These are phyloP conservation scores for Porites divaricata DNA, from an alignment of 92 coral and sea anemone species.

Conservation along the genomic window DNA sequence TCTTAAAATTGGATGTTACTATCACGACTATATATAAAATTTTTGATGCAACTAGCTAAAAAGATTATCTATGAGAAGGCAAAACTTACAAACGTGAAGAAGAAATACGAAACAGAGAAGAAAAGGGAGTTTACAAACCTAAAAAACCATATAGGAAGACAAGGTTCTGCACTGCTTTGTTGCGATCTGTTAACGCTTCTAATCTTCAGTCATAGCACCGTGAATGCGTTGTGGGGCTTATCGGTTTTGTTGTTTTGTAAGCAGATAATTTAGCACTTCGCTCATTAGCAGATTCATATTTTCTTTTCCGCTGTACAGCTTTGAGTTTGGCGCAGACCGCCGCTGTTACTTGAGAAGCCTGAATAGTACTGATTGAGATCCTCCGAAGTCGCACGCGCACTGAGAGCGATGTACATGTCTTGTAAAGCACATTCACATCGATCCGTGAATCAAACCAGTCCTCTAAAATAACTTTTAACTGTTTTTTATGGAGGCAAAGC, in stretches of 20 bases:
- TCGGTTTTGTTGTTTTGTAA: neutral
- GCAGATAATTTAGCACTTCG: slow-evolving; percentile 19
- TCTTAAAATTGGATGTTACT: too few relatives aligned
- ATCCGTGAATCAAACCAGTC: neutral
- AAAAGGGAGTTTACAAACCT: neutral
- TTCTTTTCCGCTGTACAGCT: slow-evolving; percentile 18
- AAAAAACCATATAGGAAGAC: too few relatives aligned
- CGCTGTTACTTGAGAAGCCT: slow-evolving; percentile 27
- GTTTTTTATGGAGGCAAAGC: neutral
- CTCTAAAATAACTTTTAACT: neutral
- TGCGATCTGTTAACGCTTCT: neutral
- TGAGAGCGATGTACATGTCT: neutral
- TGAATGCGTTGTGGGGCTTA: neutral
- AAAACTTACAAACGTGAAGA: too few relatives aligned
- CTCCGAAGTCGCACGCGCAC: too few relatives aligned
- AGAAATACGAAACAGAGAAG: too few relatives aligned
- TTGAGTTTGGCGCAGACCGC: slow-evolving; percentile 1
- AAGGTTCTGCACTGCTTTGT: neutral
- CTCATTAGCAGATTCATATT: slow-evolving; percentile 18
- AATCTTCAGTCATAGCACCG: too few relatives aligned
- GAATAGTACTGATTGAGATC: neutral
- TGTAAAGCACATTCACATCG: neutral
- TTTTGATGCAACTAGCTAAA: too few relatives aligned
- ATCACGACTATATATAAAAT: too few relatives aligned
- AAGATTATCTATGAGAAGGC: neutral